phyloP scores from a whole-genome alignment of 2,797 vertebrate genomes.

The Aulostomus chinensis region DNA sequence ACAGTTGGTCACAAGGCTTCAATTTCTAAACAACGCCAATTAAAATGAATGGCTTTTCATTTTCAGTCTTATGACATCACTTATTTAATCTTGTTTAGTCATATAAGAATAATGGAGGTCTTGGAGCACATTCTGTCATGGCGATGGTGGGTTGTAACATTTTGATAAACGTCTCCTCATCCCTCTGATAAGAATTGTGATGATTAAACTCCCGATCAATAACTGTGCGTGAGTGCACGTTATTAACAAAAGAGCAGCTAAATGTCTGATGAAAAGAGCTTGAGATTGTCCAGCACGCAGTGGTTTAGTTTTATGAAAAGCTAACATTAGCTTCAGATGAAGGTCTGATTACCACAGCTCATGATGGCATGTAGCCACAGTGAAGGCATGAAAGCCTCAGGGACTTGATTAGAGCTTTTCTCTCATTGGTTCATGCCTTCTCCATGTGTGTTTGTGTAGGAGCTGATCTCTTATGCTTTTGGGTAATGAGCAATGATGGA shows the following conservation, averaged over 20 bases:
- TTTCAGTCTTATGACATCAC: neutral
- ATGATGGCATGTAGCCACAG: constrained; percentile 16
- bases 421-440: constrained; percentile 18
- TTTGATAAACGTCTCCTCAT: too few relatives aligned
- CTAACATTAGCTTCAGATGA: constrained; percentile 2
- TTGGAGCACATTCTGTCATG: neutral
- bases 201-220: constrained; percentile 15
- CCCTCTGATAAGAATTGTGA: neutral
- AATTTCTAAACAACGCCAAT: constrained; percentile 1
- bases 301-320: neutral
- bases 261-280: constrained; percentile 22
- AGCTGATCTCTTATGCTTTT: constrained; percentile 1
- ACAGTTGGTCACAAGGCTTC: neutral
- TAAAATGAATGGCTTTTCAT: neutral
- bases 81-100: neutral
- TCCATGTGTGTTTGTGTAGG: constrained; percentile 3
- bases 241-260: constrained; percentile 1
- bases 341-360: constrained; percentile 3
- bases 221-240: neutral
- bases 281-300: neutral
- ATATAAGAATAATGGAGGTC: neutral
- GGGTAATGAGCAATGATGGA: constrained; percentile 47
- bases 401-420: constrained; percentile 52
- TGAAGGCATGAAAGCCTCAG: constrained; percentile 22
- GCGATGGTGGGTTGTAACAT: too few relatives aligned